Evolutionary conservation across 2,888 invertebrate species (phyloP), one percentile per base, ranked within the genome.

Genomic region (Ptilodon capucinus): DNA sequence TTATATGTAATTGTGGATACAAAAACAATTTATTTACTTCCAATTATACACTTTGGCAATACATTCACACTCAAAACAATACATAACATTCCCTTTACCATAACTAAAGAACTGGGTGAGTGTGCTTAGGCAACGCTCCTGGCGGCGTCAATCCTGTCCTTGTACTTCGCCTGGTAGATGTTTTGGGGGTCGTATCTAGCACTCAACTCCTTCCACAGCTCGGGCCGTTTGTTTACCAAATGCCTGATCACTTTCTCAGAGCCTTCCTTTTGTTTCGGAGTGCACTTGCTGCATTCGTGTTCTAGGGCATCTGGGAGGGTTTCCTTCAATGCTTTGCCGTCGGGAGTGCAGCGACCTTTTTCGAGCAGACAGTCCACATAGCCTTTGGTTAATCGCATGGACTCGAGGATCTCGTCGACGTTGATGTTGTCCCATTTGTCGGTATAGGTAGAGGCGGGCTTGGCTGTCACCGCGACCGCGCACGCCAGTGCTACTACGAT

Each of bases 181-280:
- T 94, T 93, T 0, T 93, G 81, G 4, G 95, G 94, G 74, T 96
- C 96, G 74, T 94, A 96, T 76, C 94, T 95, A 16, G 78, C 84
- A 39, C 94, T 84, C 11, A 96, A 82, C 46, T 93, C 88, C 47
- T 93, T 92, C 94, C 95, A 96, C 68, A 93, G 79, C 0, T 93
- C 92, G 0, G 93, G 92, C 54, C 94, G 94, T 52, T 95, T 93
- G 62, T 95, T 93, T 30, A 95, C 92, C 49, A 96, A 84, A 74
- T 88, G 93, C 35, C 91, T 92, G 51, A 96, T 92, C 0, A 96
- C 94, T 76, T 94, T 94, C 62, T 94, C 94, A 44, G 94, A 80
- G 0, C 82, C 72, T 1, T 58, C 47, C 54, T 88, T 89, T 51
- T 91, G 91, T 92, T 92, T 92, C 80, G 92, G 58, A 78, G 93